Conservation (phyloP, 2,888 invertebrate genomes). For the Euclidia mi region DNA sequence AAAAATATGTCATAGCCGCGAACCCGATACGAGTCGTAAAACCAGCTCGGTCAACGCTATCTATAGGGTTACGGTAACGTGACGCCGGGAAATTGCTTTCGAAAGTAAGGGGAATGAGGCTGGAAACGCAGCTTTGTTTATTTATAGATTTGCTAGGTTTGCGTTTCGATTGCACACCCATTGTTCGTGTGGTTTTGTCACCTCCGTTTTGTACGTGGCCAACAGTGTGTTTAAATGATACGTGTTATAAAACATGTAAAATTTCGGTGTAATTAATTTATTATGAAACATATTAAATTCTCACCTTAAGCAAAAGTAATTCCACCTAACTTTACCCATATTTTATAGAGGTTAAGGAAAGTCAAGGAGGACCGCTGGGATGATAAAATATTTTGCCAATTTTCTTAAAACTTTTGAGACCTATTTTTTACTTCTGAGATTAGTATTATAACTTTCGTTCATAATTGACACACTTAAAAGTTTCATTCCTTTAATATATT, state of each 20-base stretch:
- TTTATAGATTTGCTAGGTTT: conserved; percentile 56
- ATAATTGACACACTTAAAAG: conserved; percentile 2
- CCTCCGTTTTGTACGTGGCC: conserved; percentile 37
- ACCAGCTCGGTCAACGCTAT: conserved; percentile 59
- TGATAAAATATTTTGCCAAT: conserved; percentile 1
- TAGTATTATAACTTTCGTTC: conserved; percentile 5
- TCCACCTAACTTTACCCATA: conserved; percentile 2
- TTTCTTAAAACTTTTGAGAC: conserved; percentile 3
- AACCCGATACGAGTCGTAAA: conserved; percentile 61
- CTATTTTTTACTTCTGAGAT: not conserved
- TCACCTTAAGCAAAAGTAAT: not conserved
- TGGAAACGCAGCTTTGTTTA: conserved; percentile 61
- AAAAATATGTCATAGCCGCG: conserved; percentile 60
- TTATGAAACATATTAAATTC: too few relatives aligned
- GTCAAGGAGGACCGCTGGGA: conserved; percentile 13
- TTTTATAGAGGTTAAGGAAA: conserved; percentile 7
- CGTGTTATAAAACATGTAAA: conserved; percentile 30
- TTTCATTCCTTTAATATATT: not conserved
- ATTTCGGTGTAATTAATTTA: conserved; percentile 13
- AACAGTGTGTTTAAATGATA: conserved; percentile 34
- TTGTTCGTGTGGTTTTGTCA: conserved; percentile 46
- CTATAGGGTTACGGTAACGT: conserved; percentile 70
- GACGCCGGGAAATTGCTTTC: conserved; percentile 71
- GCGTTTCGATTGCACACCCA: conserved; percentile 52
- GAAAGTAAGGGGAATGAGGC: conserved; percentile 69